These are phyloP conservation scores for Cladorhizidae sp. DNA, from an alignment of 37 sponge, comb jelly and placozoan species.

Conservation along the genomic window DNA sequence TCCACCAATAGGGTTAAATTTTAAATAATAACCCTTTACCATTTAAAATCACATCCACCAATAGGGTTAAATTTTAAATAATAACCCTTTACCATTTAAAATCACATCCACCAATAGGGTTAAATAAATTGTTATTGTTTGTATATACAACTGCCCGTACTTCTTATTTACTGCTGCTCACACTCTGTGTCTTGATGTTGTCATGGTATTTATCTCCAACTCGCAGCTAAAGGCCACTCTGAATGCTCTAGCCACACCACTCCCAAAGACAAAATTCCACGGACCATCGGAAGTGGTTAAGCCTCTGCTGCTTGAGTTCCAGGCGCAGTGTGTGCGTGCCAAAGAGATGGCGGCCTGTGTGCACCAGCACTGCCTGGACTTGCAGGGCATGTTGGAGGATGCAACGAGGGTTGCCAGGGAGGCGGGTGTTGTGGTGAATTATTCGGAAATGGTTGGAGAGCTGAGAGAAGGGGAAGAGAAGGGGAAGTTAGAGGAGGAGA, in stretches of 20 bases:
- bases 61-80: too few relatives aligned
- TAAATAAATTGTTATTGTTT: too few relatives aligned
- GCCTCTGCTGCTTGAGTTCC: slow-evolving; percentile 4
- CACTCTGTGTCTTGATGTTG: too few relatives aligned
- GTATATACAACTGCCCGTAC: too few relatives aligned
- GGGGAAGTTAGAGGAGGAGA: slow-evolving; percentile 11
- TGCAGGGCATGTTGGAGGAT: slow-evolving; percentile 12
- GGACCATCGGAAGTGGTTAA: not conserved
- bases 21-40: too few relatives aligned
- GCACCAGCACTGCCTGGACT: not conserved
- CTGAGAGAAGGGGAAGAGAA: slow-evolving; percentile 12
- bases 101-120: too few relatives aligned
- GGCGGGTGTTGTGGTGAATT: not conserved
- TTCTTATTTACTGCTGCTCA: too few relatives aligned
- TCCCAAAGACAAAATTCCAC: slow-evolving; percentile 9
- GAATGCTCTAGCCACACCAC: not conserved
- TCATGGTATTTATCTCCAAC: slow-evolving; percentile 15
- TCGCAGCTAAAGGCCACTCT: not conserved
- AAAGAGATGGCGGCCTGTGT: not conserved
- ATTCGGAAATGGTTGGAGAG: slow-evolving; percentile 1
- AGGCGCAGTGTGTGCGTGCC: not conserved
- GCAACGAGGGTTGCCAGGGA: not conserved
- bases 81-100: too few relatives aligned
- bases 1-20: too few relatives aligned
- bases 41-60: too few relatives aligned